A percentile compares a stretch with the other conserved stretches of the same genome.
These are phyloP conservation scores for Agrotis puta DNA, from an alignment of 2,888 invertebrate species.

Conservation along the genomic window DNA sequence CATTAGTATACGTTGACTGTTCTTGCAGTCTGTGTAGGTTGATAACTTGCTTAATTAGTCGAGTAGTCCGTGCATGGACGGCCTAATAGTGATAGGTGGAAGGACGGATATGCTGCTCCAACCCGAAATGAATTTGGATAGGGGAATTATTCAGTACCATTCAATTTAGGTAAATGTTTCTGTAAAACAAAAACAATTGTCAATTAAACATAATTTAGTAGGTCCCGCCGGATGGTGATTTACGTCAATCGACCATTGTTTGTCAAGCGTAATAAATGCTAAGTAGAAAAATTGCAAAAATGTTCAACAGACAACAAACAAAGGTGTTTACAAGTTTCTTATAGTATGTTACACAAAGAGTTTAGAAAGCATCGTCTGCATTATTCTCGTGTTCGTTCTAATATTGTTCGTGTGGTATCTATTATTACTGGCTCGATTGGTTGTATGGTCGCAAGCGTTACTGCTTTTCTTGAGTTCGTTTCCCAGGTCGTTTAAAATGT, in stretches of 20 bases:
- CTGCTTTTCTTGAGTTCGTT: neutral
- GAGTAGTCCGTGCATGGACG: too few relatives aligned
- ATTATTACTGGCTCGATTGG: neutral
- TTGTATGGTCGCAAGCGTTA: neutral
- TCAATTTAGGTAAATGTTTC: neutral
- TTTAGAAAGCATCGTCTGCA: slow-evolving; percentile 32
- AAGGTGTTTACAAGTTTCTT: slow-evolving; percentile 43
- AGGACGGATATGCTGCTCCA: too few relatives aligned
- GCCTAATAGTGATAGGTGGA: too few relatives aligned
- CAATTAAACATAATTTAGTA: neutral
- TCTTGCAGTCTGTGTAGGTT: too few relatives aligned
- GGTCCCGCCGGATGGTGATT: neutral
- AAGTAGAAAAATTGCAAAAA: slow-evolving; percentile 8
- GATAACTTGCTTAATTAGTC: too few relatives aligned
- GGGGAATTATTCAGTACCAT: too few relatives aligned
- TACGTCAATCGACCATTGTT: slow-evolving; percentile 38
- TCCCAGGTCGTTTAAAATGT: neutral
- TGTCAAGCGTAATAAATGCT: slow-evolving; percentile 13
- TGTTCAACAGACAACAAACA: slow-evolving; percentile 26
- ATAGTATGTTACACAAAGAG: slow-evolving; percentile 23
- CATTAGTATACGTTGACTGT: too few relatives aligned
- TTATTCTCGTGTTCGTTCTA: slow-evolving; percentile 40
- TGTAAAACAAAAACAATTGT: slow-evolving; percentile 1
- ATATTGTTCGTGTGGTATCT: neutral
- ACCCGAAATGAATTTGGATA: too few relatives aligned